Percentiles rank a stretch among this genome's conserved stretches.
These are phyloP conservation scores for Wiebesia pumilae DNA, from an alignment of 1,140 invertebrate genomes.

Conservation along the genomic window DNA sequence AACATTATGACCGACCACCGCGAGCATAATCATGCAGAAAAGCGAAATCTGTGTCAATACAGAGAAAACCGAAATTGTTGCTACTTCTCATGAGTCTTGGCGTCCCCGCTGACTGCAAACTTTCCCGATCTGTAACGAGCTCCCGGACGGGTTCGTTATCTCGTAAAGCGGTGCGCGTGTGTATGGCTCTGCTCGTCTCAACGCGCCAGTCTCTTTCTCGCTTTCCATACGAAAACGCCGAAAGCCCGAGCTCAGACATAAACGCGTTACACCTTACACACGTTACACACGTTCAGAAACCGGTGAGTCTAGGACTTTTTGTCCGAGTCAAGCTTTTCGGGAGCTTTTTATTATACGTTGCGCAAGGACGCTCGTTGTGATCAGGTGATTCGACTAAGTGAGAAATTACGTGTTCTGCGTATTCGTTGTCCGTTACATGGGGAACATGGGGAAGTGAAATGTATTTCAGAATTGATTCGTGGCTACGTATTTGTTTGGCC, in stretches of 20 bases:
- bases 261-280: too few relatives aligned
- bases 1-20: too few relatives aligned
- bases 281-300: background rate
- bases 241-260: background rate
- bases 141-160: constrained; percentile 35
- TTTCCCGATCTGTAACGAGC: constrained; percentile 50
- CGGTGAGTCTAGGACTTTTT: background rate
- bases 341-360: background rate
- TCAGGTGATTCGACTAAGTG: background rate
- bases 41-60: constrained; percentile 41
- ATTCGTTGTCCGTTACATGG: too few relatives aligned
- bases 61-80: constrained; percentile 10
- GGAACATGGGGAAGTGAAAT: too few relatives aligned
- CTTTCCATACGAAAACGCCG: constrained; percentile 39
- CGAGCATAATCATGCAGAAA: background rate
- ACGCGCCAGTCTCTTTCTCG: constrained; percentile 51
- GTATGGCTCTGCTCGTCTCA: background rate
- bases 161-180: background rate
- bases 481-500: too few relatives aligned
- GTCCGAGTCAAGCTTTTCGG: too few relatives aligned
- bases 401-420: too few relatives aligned
- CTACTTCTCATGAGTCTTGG: background rate
- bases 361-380: background rate
- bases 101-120: constrained; percentile 19
- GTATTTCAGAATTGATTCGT: too few relatives aligned